Evolutionary conservation across 1,140 invertebrate genomes (phyloP), one percentile per base, ranked within the genome.

Genomic region (Physella acuta): DNA sequence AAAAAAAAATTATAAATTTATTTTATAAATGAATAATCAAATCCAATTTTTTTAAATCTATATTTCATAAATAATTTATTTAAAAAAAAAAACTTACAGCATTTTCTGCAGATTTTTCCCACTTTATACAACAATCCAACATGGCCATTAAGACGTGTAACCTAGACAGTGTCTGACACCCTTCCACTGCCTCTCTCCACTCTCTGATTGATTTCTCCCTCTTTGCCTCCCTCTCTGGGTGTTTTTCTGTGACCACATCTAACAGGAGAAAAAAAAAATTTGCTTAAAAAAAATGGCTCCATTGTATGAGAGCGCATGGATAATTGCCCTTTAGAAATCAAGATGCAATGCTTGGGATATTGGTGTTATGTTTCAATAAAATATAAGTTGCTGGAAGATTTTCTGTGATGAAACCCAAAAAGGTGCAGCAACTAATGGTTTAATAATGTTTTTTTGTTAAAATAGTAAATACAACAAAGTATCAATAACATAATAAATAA

Each of bases 31-130:
- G n/a, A n/a, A n/a, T n/a, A n/a, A n/a, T n/a, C n/a, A n/a, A n/a
- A n/a, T n/a, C n/a, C n/a, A n/a, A n/a, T n/a, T n/a, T n/a, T n/a
- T n/a, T n/a, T n/a, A n/a, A n/a, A n/a, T n/a, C n/a, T n/a, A 44
- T 44, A 44, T 44, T 44, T 44, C 39, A 44, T 8, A 44, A 44
- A 8, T 44, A 44, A 20, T 11, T 44, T 44, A 44, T 44, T 44
- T 11, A 44, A 44, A n/a, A 14, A 49, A 16, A 24, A 8, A 3
- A 62, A 76, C 84, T 79, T 73, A 87, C 86, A 59, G 82, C 84
- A 79, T 85, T 84, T 52, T 86, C 85, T 53, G 84, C 81, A 14
- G 86, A 87, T 58, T 86, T 86, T 62, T 87, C 85, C 86, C 86
- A 87, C 68, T 82, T 85, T 33, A 87, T 85, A 64, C 84, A 83